phyloP scores from a whole-genome alignment of 2,113 vertebrate genomes.

The Lipotes vexillifer region DNA sequence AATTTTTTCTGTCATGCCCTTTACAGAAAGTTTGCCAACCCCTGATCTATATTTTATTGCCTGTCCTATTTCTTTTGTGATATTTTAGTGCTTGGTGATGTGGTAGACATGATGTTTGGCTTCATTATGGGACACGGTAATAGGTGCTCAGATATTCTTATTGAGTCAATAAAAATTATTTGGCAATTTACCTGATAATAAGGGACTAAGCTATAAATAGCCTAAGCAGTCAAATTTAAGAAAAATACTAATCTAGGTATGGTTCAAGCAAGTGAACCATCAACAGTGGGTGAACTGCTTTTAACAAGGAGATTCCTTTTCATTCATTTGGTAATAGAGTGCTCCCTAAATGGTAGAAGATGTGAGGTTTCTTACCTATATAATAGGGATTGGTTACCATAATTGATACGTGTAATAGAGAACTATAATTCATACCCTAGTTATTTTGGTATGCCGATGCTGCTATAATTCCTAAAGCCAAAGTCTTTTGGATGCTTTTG shows the following conservation, averaged over 20 bases:
- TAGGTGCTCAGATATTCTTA: not conserved
- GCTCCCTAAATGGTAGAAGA: not conserved
- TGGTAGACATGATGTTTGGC: not conserved
- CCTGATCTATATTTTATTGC: not conserved
- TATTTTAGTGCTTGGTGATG: slow-evolving; percentile 1
- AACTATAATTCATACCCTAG: slow-evolving; percentile 55
- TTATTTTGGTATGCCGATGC: slow-evolving; percentile 60
- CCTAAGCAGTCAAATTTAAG: not conserved
- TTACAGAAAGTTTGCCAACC: not conserved
- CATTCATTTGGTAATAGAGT: not conserved
- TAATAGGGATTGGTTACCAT: slow-evolving; percentile 56
- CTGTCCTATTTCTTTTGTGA: slow-evolving; percentile 4
- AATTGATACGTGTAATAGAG: slow-evolving; percentile 18
- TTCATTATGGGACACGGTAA: not conserved
- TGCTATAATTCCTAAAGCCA: slow-evolving; percentile 63
- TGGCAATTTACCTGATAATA: not conserved
- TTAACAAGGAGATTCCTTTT: not conserved
- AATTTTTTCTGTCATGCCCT: not conserved
- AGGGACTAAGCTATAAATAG: not conserved
- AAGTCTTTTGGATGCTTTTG: slow-evolving; percentile 47
- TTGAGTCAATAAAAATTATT: slow-evolving; percentile 3
- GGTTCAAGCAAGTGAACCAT: not conserved
- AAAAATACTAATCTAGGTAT: not conserved
- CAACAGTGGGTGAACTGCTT: not conserved
- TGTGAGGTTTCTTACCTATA: slow-evolving; percentile 5